These are phyloP conservation scores for Podarcis raffonei DNA, from an alignment of 2,113 vertebrate species.

Conservation along the genomic window DNA sequence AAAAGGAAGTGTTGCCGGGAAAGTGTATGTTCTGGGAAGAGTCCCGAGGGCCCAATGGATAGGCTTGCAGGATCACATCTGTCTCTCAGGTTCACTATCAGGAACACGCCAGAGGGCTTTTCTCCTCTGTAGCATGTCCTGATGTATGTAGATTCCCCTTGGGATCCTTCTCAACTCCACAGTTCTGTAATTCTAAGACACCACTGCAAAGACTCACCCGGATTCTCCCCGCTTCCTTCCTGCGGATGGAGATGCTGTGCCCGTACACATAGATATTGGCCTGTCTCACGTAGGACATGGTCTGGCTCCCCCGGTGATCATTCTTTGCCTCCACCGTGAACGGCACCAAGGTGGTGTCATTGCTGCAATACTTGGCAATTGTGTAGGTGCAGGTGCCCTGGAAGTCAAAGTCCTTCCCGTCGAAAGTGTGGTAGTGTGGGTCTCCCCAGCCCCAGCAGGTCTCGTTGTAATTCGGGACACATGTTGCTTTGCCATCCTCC, in stretches of 20 bases:
- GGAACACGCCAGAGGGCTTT: no score
- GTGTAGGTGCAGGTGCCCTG: constrained; percentile 81
- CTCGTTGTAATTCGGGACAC: constrained; percentile 71
- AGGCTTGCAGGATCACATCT: no score
- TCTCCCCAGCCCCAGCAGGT: constrained; percentile 77
- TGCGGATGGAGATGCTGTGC: constrained; percentile 72
- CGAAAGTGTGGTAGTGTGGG: constrained; percentile 79
- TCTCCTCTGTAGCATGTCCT: no score
- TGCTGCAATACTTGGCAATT: constrained; percentile 70
- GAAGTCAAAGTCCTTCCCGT: constrained; percentile 72
- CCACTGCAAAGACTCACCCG: constrained; percentile 70
- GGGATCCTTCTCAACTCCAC: no score
- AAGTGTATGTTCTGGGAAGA: no score
- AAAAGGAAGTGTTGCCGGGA: no score
- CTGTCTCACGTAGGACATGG: constrained; percentile 76
- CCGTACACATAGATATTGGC: constrained; percentile 71
- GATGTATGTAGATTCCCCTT: no score
- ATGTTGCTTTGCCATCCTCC: constrained; percentile 63
- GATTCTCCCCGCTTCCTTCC: constrained; percentile 74
- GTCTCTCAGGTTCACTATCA: no score
- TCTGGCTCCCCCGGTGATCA: constrained; percentile 73
- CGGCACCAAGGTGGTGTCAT: constrained; percentile 66
- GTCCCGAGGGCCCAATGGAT: no score
- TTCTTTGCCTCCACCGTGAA: constrained; percentile 84
- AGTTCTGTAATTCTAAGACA: no score